Percentiles rank a stretch among this genome's conserved stretches.
Conservation (phyloP, 2,888 invertebrate species). For the Leptinotarsa tumamoca region DNA sequence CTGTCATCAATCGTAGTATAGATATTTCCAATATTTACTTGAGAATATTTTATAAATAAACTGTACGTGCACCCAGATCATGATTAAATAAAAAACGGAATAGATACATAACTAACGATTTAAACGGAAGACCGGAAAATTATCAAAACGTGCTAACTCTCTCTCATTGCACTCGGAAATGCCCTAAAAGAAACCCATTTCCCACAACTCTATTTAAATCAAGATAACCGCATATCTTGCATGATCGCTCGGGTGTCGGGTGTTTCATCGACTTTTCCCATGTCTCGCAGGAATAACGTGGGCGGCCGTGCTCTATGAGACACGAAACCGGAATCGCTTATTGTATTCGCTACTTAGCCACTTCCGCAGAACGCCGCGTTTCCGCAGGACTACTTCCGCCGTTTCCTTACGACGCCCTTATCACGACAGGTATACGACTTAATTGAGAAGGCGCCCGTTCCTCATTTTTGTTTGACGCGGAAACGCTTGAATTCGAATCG, state of each 20-base stretch:
- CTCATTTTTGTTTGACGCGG: conserved; percentile 10
- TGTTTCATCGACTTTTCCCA: conserved; percentile 56
- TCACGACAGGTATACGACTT: conserved; percentile 54
- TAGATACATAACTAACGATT: not conserved
- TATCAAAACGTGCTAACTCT: conserved; percentile 10
- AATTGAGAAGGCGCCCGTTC: conserved; percentile 27
- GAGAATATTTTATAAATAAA: too few species aligned
- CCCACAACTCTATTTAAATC: conserved; percentile 35
- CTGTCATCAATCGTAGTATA: too few species aligned
- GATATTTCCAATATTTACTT: too few species aligned
- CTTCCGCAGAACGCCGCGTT: conserved; percentile 65
- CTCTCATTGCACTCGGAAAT: conserved; percentile 35
- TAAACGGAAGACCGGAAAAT: not conserved
- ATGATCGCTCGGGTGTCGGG: conserved; percentile 54
- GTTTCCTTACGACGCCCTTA: conserved; percentile 60
- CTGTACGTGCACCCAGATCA: too few species aligned
- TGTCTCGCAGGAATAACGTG: conserved; percentile 53
- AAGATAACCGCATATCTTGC: conserved; percentile 49
- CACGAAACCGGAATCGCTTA: conserved; percentile 67
- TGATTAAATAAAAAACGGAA: too few species aligned
- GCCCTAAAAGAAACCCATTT: conserved; percentile 38
- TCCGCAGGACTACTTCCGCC: conserved; percentile 65
- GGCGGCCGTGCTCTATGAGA: conserved; percentile 53
- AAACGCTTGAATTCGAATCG: conserved; percentile 13
- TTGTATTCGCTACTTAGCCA: conserved; percentile 67